Percentiles rank a stretch among this genome's conserved stretches.
phyloP scores from a whole-genome alignment of 2,113 vertebrate genomes.

The Scolopax mira region DNA sequence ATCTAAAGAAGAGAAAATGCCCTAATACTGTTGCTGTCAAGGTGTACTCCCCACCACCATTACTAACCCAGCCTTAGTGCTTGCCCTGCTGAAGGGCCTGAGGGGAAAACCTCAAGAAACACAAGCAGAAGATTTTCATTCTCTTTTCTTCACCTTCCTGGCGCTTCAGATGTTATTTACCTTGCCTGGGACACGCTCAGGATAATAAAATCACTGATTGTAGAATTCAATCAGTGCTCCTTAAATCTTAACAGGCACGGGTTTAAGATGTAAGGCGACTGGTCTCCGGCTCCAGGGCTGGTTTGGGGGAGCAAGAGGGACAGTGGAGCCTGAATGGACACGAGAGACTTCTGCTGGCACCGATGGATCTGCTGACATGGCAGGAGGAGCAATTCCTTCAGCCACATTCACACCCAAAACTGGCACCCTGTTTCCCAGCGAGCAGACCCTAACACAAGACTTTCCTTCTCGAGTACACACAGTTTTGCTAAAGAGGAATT shows the following conservation, averaged over 20 bases:
- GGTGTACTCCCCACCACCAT: not conserved
- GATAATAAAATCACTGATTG: not conserved
- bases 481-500: not conserved
- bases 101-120: not conserved
- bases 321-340: not conserved
- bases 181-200: not conserved
- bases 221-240: not conserved
- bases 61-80: not conserved
- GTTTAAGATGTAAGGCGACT: not conserved
- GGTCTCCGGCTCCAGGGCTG: not conserved
- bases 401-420: not conserved
- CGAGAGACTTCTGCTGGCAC: not conserved
- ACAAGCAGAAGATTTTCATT: rapidly evolving
- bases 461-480: not conserved
- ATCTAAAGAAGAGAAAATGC: slow-evolving; percentile 38
- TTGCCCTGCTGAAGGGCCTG: not conserved
- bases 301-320: not conserved
- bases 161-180: not conserved
- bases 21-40: not conserved
- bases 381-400: not conserved
- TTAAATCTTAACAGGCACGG: rapidly evolving
- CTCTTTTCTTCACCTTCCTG: not conserved
- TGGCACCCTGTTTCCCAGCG: rapidly evolving
- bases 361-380: not conserved
- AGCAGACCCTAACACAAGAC: not conserved